A percentile compares a stretch with the other conserved stretches of the same genome.
These are phyloP conservation scores for Athene noctua DNA, from an alignment of 2,113 vertebrate species.

Conservation along the genomic window DNA sequence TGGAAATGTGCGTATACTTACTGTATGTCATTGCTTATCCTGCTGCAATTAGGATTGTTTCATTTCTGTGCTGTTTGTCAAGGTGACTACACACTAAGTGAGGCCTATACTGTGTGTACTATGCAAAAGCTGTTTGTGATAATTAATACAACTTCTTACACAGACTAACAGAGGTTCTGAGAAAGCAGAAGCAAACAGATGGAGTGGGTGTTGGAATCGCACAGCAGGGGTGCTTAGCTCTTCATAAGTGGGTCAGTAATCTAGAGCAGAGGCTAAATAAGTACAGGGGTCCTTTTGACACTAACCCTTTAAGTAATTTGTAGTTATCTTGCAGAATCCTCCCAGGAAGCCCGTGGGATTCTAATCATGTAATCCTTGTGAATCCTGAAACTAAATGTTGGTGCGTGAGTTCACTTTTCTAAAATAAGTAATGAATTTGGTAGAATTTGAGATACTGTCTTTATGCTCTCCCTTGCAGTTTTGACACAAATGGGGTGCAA, in stretches of 20 bases:
- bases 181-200: slow-evolving; percentile 69
- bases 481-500: neutral
- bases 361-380: slow-evolving; percentile 22
- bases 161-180: slow-evolving; percentile 16
- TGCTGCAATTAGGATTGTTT: neutral
- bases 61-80: neutral
- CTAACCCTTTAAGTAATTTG: slow-evolving; percentile 30
- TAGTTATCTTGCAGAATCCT: slow-evolving; percentile 40
- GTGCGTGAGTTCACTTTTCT: neutral
- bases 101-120: neutral
- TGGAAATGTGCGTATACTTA: neutral
- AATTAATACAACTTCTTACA: slow-evolving; percentile 25
- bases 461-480: neutral
- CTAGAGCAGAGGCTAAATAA: slow-evolving; percentile 59
- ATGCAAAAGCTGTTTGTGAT: slow-evolving; percentile 20
- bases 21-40: neutral
- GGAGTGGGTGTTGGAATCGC: slow-evolving; percentile 34
- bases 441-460: neutral
- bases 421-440: accelerated
- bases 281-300: slow-evolving; percentile 40
- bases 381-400: slow-evolving; percentile 19
- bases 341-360: neutral
- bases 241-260: slow-evolving; percentile 67
- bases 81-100: neutral
- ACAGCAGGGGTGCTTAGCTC: slow-evolving; percentile 46